Percentiles rank a stretch among this genome's conserved stretches.
These are phyloP conservation scores for Pituophis catenifer DNA, from an alignment of 2,113 vertebrate species.

Conservation along the genomic window DNA sequence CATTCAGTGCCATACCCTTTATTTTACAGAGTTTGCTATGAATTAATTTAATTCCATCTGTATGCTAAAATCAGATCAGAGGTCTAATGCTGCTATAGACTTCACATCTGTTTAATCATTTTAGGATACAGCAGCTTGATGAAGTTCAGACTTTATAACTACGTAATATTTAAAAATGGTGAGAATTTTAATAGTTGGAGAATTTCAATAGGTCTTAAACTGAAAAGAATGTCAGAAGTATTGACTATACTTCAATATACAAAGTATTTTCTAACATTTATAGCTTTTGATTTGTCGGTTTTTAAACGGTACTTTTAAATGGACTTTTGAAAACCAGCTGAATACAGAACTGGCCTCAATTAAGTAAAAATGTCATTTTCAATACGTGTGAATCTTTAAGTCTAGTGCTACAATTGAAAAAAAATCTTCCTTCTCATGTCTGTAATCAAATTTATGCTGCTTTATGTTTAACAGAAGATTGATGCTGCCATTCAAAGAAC, in stretches of 20 bases:
- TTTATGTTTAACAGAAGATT: neutral
- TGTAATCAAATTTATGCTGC: neutral
- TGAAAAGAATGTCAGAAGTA: neutral
- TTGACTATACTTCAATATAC: neutral
- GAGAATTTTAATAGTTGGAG: conserved; percentile 27
- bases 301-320: conserved; percentile 10
- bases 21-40: conserved; percentile 64
- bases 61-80: conserved; percentile 74
- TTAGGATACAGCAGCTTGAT: conserved; percentile 67
- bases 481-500: neutral
- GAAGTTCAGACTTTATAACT: conserved; percentile 69
- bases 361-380: neutral
- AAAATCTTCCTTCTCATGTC: neutral
- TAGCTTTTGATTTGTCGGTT: conserved; percentile 19
- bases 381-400: neutral
- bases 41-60: conserved; percentile 72
- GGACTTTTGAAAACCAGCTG: neutral
- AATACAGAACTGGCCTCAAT: neutral
- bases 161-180: conserved; percentile 63
- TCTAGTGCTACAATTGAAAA: neutral
- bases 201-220: conserved; percentile 31
- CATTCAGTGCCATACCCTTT: conserved; percentile 59
- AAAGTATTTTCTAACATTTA: conserved; percentile 22
- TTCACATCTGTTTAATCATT: conserved; percentile 74
- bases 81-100: conserved; percentile 71